A percentile compares a stretch with the other conserved stretches of the same genome.
phyloP scores from a whole-genome alignment of 2,113 vertebrate genomes.

The Atlantisia rogersi region DNA sequence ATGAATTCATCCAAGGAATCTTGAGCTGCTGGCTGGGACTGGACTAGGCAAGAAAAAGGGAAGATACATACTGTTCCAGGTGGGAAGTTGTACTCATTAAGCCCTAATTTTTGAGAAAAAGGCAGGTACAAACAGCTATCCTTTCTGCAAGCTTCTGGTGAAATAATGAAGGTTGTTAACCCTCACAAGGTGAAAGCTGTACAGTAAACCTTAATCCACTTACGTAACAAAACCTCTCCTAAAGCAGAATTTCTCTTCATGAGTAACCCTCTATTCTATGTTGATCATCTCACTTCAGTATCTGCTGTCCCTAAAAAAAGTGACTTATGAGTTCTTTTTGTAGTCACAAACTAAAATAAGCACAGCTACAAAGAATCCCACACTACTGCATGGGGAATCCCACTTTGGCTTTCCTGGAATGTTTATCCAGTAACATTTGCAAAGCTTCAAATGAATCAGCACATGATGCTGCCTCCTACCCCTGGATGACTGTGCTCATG shows the following conservation, averaged over 20 bases:
- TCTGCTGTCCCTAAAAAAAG: neutral
- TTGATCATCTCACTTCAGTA: neutral
- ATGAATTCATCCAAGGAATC: constrained; percentile 96
- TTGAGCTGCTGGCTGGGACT: constrained; percentile 79
- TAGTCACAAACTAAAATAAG: neutral
- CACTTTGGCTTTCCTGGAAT: neutral
- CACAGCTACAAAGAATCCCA: neutral
- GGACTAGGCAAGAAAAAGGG: constrained; percentile 66
- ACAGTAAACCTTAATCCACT: neutral
- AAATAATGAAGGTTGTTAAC: neutral
- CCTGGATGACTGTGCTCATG: neutral
- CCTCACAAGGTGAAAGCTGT: neutral
- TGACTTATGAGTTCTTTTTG: neutral
- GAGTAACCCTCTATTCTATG: neutral
- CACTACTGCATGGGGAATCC: neutral
- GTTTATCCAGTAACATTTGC: neutral
- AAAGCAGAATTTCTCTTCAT: neutral
- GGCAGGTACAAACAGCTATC: neutral
- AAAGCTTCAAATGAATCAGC: neutral
- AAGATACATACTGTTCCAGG: neutral
- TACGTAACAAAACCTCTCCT: neutral
- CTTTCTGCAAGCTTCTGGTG: neutral
- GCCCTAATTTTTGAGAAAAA: neutral
- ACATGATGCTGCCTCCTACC: neutral
- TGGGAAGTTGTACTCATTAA: neutral